Evolutionary conservation across 2,888 invertebrate genomes (phyloP).

Genomic region (Cheilosia vulpina): DNA sequence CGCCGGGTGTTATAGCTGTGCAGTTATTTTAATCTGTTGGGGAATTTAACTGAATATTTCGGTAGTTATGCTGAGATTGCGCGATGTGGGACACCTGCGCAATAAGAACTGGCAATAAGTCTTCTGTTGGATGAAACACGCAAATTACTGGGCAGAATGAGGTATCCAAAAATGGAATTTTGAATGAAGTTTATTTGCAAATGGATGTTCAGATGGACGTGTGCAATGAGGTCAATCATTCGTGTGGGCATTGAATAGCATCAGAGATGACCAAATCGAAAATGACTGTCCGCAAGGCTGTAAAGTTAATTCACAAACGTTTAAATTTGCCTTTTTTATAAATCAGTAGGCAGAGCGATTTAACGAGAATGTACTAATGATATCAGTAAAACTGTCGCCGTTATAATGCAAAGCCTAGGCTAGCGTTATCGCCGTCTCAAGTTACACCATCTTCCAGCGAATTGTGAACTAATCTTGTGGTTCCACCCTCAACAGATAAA

Average conservation of each 20-base stretch:
- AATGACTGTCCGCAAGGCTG: no score
- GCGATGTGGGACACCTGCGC: slow-evolving; percentile 54
- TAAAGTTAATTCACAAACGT: no score
- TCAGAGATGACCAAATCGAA: no score
- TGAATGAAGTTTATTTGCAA: not conserved
- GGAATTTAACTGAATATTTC: slow-evolving; percentile 53
- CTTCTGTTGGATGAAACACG: slow-evolving; percentile 34
- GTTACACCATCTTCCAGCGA: no score
- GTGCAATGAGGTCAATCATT: not conserved
- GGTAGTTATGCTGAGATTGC: slow-evolving; percentile 37
- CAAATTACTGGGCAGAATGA: slow-evolving; percentile 1
- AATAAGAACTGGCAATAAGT: slow-evolving; percentile 27
- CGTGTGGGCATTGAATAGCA: not conserved
- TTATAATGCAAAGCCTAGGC: no score
- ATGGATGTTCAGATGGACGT: not conserved
- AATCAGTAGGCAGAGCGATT: no score
- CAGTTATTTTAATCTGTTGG: slow-evolving; percentile 51
- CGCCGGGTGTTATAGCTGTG: slow-evolving; percentile 38
- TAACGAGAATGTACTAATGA: no score
- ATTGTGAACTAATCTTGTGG: no score
- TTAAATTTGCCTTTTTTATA: no score
- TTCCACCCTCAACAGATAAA: no score
- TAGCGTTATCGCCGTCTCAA: no score
- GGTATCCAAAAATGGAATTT: slow-evolving; percentile 15
- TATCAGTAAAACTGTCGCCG: no score